phyloP scores from a whole-genome alignment of 2,888 invertebrate species.

The Drosophila stalkeri region DNA sequence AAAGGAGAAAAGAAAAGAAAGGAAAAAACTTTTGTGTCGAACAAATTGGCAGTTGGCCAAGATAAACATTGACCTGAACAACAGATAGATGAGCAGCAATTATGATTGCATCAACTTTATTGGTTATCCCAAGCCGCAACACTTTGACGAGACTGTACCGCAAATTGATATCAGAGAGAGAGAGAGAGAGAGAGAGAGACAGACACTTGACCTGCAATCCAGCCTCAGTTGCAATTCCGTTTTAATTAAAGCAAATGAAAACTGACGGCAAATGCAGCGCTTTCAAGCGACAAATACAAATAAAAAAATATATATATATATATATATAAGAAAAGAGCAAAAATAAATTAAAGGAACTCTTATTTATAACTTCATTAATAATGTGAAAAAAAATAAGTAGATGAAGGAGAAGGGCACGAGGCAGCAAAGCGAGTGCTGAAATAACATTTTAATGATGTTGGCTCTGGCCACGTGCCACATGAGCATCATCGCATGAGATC shows the following conservation, averaged over 20 bases:
- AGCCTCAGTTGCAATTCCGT: slow-evolving; percentile 18
- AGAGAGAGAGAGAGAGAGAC: background rate
- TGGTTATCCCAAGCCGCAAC: background rate
- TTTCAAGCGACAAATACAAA: slow-evolving; percentile 9
- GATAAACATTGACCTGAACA: slow-evolving; percentile 26
- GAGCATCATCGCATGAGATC: slow-evolving; percentile 35
- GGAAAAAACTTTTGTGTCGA: background rate
- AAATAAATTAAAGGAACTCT: slow-evolving; percentile 4
- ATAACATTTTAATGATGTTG: slow-evolving; percentile 21
- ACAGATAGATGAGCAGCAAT: slow-evolving; percentile 36
- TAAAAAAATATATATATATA: no score
- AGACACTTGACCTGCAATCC: slow-evolving; percentile 64
- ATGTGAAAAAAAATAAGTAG: slow-evolving; percentile 18
- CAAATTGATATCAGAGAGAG: slow-evolving; percentile 52
- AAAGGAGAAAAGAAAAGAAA: slow-evolving; percentile 2
- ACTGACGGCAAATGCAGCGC: slow-evolving; percentile 40
- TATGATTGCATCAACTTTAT: slow-evolving; percentile 18
- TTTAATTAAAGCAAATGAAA: slow-evolving; percentile 48
- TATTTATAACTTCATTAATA: slow-evolving; percentile 50
- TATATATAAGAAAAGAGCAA: background rate
- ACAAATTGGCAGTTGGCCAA: slow-evolving; percentile 45
- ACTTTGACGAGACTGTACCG: slow-evolving; percentile 32
- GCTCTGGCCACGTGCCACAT: slow-evolving; percentile 50
- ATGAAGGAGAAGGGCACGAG: background rate
- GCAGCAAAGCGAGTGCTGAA: background rate